A percentile compares a stretch with the other conserved stretches of the same genome.
Evolutionary conservation across 2,888 invertebrate genomes (phyloP).

Genomic region (Allacma fusca): DNA sequence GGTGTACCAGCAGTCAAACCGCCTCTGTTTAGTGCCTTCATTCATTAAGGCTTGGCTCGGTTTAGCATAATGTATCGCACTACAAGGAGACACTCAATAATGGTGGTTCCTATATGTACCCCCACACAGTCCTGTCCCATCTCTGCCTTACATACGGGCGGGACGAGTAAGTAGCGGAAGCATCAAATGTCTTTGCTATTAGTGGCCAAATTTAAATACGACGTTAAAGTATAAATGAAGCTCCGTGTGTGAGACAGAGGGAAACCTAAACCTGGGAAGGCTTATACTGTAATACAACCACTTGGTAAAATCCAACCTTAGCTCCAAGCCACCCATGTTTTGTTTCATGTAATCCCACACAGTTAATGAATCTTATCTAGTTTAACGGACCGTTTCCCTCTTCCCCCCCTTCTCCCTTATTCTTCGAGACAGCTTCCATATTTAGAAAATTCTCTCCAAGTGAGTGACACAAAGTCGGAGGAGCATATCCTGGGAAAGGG

Average conservation of each 20-base stretch:
- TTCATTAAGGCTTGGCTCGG: neutral
- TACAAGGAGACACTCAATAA: neutral
- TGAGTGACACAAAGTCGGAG: too few species aligned
- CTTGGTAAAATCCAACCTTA: neutral
- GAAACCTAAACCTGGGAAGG: neutral
- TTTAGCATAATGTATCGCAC: neutral
- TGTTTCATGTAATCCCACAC: neutral
- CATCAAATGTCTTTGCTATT: too few species aligned
- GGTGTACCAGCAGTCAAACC: neutral
- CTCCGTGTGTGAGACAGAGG: too few species aligned
- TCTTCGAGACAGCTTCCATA: too few species aligned
- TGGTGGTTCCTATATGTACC: too few species aligned
- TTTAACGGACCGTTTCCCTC: constrained; percentile 1
- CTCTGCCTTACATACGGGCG: too few species aligned
- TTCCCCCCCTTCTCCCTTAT: neutral
- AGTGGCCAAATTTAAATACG: too few species aligned
- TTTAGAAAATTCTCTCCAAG: too few species aligned
- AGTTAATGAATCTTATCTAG: constrained; percentile 12
- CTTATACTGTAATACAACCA: neutral
- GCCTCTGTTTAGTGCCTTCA: neutral
- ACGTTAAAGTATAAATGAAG: too few species aligned
- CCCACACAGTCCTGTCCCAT: too few species aligned
- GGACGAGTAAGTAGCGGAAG: too few species aligned
- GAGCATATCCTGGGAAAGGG: too few species aligned
- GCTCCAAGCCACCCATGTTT: neutral